Base-by-base conservation (phyloP, 1,140 invertebrate genomes). In the Bombus superbus region DNA sequence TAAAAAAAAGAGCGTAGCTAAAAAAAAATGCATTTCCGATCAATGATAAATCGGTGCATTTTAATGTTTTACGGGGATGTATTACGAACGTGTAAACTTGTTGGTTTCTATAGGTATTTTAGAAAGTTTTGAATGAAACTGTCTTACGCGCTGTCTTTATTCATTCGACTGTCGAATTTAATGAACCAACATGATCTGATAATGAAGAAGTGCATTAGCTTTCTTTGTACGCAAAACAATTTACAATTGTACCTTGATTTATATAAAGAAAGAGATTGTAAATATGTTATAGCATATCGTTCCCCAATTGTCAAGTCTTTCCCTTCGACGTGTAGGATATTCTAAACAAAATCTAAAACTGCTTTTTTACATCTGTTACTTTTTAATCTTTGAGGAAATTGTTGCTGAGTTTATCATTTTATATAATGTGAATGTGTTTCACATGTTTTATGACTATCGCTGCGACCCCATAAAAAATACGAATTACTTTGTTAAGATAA, bases 191-290 rank as follows among this genome's bases (percentile, higher is more conserved):
- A 74, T 81, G 57, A 73, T 80, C 77, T 53, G 42, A 42, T 66
- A 68, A 79, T 28, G 78, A 62, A 74, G 38, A 44, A 74, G 18
- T 22, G 73, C 77, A 75, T 86, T 82, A 86, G 77, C 87, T 82
- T 90, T 87, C 74, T 81, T 91, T 83, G 47, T 68, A 76, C 47
- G 62, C 40, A 53, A 90, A 68, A 80, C 72, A 80, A 85, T 53
- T 89, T 82, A 82, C 81, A 81, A 83, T 68, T 83, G 66, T 89
- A 85, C 86, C 79, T 89, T 86, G 68, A 91, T 91, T 89, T 87
- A 87, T 77, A 91, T 90, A 84, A 87, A 85, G 47, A 64, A 85
- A 53, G 75, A 47, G 78, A 85, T 74, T 91, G 85, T 91, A 91
- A 81, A 91, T 86, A 91, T 78, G 83, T 87, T 80, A 87, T 69